Base-by-base conservation (phyloP, 1,140 invertebrate species). In the Agrypnia vestita region DNA sequence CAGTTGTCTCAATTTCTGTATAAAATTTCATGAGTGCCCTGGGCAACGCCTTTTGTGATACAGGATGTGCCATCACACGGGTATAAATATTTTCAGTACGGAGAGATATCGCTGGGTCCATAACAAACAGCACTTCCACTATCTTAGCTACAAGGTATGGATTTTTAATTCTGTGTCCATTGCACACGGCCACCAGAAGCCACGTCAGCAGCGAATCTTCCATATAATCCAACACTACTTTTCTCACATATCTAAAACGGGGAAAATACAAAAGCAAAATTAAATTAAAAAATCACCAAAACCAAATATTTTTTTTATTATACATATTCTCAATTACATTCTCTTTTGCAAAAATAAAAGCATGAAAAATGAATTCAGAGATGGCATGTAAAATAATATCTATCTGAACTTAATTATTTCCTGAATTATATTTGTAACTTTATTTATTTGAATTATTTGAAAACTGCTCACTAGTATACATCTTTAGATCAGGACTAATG, bases 1-100 rank as follows among this genome's bases (percentile, higher is more conserved):
- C 98, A 11, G 97, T 99, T 3, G 97, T 97, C 90, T 99, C 98
- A 49, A 99, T 97, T 86, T 99, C 97, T 84, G 97, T 97, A 88
- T 99, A 99, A 89, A 99, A 99, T 88, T 97, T 97, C 96, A 99
- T 98, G 0, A 99, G 90, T 15, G 95, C 94, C 71, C 96, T 94
- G 0, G 97, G 95, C 49, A 99, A 88, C 78, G 93, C 90, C 11
- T 93, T 93, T 82, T 95, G 93, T 1, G 97, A 96, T 83, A 99
- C 92, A 49, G 94, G 94, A 88, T 99, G 96, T 55, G 94, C 92
- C 93, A 98, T 94, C 43, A 98, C 91, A 86, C 95, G 88, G 8
- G 82, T 83, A 81, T 83, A 80, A 76, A 83, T 83, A 46, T 81
- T 79, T 73, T 83, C 82, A 17, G 93, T 91, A 78, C 93, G 91